Base-by-base conservation (phyloP, 2,888 invertebrate species). In the Salticus scenicus region DNA sequence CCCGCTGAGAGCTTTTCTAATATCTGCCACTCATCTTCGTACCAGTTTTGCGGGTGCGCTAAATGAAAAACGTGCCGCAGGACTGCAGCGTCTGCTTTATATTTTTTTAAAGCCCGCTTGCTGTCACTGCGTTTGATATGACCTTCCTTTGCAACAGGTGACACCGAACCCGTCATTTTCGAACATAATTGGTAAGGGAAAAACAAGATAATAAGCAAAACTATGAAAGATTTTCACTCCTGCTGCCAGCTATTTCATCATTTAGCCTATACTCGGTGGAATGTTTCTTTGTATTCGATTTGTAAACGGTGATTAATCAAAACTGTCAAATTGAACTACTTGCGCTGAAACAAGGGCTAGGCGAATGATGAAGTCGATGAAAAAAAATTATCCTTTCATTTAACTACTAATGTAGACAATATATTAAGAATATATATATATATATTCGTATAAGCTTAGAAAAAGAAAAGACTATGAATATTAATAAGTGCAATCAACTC, bases 281-380 rank as follows among this genome's bases (percentile, higher is more conserved):
- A 71, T 70, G 82, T 82, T 77, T 70, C 75, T 82, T 82, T 75
- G 69, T 74, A 70, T 74, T 81, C 81, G 69, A 66, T 81, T 81
- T 81, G 74, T 75, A 82, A 82, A 82, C 81, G 81, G 70, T 82
- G 82, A 82, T 82, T 82, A 82, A 82, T 82, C 82, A 82, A 71
- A 47, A 31, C 64, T 82, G 82, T 82, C 82, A 82, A n/a, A 82
- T 82, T 75, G 51, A 28, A 71, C 74, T 80, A 67, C 57, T 69
- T 41, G 20, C 51, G 10, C n/a, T n/a, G n/a, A n/a, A n/a, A n/a
- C n/a, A n/a, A n/a, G n/a, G n/a, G n/a, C n/a, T n/a, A n/a, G n/a
- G 17, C 69, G n/a, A 71, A 51, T 41, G 10, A 17, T 8, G 8
- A 5, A 33, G 12, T 0, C 5, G 20, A 31, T 33, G 14, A 67